phyloP scores from a whole-genome alignment of 2,888 invertebrate species.

The Congeria kusceri region DNA sequence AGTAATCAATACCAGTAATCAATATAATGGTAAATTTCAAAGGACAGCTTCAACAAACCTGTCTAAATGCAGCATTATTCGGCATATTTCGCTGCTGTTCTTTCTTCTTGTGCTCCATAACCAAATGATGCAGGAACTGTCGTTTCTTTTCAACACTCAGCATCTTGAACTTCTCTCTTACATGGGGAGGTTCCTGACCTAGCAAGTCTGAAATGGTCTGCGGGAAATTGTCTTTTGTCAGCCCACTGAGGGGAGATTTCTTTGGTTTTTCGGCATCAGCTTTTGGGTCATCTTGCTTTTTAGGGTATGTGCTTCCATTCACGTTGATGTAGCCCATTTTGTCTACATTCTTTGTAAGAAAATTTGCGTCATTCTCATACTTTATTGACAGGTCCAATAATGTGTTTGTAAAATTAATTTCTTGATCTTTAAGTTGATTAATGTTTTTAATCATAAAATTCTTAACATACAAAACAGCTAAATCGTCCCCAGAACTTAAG shows the following conservation, averaged over 20 bases:
- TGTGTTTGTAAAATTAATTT: conserved; percentile 82
- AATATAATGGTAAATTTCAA: too few species aligned
- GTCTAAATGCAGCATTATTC: too few species aligned
- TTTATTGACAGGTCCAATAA: conserved; percentile 78
- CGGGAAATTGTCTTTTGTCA: conserved; percentile 45
- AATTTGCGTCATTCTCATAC: conserved; percentile 75
- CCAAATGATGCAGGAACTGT: conserved; percentile 44
- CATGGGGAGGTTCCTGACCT: conserved; percentile 43
- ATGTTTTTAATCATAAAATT: conserved; percentile 78
- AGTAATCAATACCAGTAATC: too few species aligned
- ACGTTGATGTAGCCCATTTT: conserved; percentile 76
- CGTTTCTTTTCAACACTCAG: conserved; percentile 38
- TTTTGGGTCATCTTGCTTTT: conserved; percentile 40
- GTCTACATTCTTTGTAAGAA: conserved; percentile 70
- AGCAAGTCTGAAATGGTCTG: conserved; percentile 50
- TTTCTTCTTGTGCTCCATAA: conserved; percentile 16
- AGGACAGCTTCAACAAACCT: too few species aligned
- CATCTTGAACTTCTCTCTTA: conserved; percentile 49
- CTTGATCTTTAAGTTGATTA: conserved; percentile 72
- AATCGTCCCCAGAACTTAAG: conserved; percentile 86
- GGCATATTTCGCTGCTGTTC: background rate
- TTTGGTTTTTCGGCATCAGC: conserved; percentile 16
- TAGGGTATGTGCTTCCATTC: conserved; percentile 72
- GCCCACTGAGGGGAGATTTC: conserved; percentile 12
- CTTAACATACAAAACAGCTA: conserved; percentile 80